A percentile compares a stretch with the other conserved stretches of the same genome.
These are phyloP conservation scores for Tipula lateralis DNA, from an alignment of 2,888 invertebrate genomes.

Conservation along the genomic window DNA sequence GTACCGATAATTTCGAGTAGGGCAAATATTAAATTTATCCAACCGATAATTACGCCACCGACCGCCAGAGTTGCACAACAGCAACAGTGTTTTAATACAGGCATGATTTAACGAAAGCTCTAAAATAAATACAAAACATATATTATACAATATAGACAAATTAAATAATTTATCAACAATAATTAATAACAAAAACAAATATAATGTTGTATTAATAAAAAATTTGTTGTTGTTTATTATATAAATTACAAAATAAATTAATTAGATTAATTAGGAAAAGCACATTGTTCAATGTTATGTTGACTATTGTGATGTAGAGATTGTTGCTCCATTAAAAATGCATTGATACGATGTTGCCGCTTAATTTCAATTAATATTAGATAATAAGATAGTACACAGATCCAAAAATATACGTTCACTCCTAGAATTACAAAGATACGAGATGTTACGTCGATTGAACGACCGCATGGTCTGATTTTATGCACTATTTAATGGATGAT, in stretches of 20 bases:
- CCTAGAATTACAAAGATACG: neutral
- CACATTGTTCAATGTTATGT: slow-evolving; percentile 19
- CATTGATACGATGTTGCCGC: neutral
- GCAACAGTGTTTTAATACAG: neutral
- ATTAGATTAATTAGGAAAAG: neutral
- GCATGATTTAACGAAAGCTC: neutral
- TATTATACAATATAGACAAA: neutral
- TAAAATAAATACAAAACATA: neutral
- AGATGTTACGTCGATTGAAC: neutral
- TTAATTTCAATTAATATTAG: neutral
- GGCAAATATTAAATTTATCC: neutral
- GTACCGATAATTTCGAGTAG: neutral
- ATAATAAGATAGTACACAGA: neutral
- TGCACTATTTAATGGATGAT: neutral
- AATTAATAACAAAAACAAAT: neutral
- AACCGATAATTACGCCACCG: neutral
- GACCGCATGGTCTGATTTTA: no score
- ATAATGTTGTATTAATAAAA: neutral
- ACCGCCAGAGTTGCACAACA: neutral
- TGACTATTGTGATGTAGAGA: neutral
- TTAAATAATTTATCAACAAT: neutral
- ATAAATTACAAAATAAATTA: neutral
- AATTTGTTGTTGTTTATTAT: neutral
- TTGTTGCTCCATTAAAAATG: neutral
- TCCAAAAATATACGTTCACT: neutral